Evolutionary conservation across 37 sponge, comb jelly and placozoan species (phyloP), one percentile per base, ranked within the genome.

Genomic region (Petrosia ficiformis): DNA sequence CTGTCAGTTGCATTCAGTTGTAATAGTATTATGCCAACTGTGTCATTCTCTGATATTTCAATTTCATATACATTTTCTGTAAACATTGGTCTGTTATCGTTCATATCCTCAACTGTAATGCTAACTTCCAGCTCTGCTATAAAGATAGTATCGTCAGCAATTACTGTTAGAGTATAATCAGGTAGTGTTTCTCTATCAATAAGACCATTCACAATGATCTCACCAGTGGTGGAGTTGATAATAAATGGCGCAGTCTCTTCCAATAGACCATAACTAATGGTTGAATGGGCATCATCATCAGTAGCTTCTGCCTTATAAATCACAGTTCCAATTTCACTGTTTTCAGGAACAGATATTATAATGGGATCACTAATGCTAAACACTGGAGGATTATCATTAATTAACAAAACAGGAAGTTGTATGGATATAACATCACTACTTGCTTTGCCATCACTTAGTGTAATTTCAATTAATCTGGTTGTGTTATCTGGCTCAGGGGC

Each of bases 1-100:
- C 75, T n/a, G 58, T 80, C 68, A 4, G 19, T 52, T 2, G 73
- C 59, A 0, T 61, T 60, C 1, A 91, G 60, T n/a, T 75, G 14
- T 28, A 86, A 72, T 33, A 59, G 29, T 1, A 70, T 57, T 11
- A 76, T 63, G 6, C 77, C n/a, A 2, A 72, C 24, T 4, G 82
- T 61, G 29, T 73, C 29, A 40, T 77, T 77, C 37, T 87, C 88
- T 58, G 26, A n/a, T n/a, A n/a, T 57, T 1, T 77, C 56, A 59
- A 31, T 60, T 33, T 48, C 74, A 26, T 2, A 30, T 42, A 40
- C 81, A 29, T 39, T 28, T 30, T 0, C 16, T 39, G 36, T 57
- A 65, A 87, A 77, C 22, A 40, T 31, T 28, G 88, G 88, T 29
- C 61, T 32, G 38, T 71, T 77, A 70, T 85, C 86, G 39, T 87